phyloP scores from a whole-genome alignment of 2,888 invertebrate species.

The Molorchus minor region DNA sequence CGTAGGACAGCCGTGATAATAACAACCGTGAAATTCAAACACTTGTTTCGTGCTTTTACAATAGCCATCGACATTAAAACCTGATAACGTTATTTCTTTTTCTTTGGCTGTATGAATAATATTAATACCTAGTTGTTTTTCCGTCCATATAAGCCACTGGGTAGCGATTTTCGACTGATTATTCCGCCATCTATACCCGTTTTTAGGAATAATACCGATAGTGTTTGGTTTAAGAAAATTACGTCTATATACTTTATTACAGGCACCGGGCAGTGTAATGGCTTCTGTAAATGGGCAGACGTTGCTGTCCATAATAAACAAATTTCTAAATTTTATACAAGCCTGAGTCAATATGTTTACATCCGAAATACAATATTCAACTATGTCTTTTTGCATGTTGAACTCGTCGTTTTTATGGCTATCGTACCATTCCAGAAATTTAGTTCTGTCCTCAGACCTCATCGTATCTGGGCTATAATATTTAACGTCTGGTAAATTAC shows the following conservation, averaged over 20 bases:
- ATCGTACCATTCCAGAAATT: slow-evolving; percentile 30
- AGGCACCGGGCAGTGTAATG: slow-evolving; percentile 44
- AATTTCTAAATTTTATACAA: slow-evolving; percentile 44
- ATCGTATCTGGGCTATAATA: slow-evolving; percentile 13
- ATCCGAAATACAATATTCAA: slow-evolving; percentile 39
- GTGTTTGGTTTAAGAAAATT: slow-evolving; percentile 27
- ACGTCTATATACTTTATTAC: slow-evolving; percentile 36
- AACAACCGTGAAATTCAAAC: slow-evolving; percentile 39
- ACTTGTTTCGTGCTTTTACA: slow-evolving; percentile 29
- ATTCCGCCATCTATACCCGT: slow-evolving; percentile 39
- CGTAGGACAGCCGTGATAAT: slow-evolving; percentile 29
- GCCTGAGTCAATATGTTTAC: slow-evolving; percentile 47
- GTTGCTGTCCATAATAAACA: slow-evolving; percentile 35
- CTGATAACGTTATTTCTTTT: slow-evolving; percentile 34
- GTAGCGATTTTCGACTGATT: slow-evolving; percentile 41
- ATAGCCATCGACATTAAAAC: slow-evolving; percentile 31
- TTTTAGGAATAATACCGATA: slow-evolving; percentile 19
- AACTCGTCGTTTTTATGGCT: slow-evolving; percentile 31
- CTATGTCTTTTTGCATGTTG: slow-evolving; percentile 45
- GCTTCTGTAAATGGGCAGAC: slow-evolving; percentile 46
- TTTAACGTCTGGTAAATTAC: background rate
- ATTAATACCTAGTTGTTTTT: slow-evolving; percentile 5
- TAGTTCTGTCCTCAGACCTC: slow-evolving; percentile 12
- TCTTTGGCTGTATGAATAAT: slow-evolving; percentile 34
- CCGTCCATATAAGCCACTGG: slow-evolving; percentile 36